phyloP scores from a whole-genome alignment of 2,888 invertebrate species.

The Machimus atricapillus region DNA sequence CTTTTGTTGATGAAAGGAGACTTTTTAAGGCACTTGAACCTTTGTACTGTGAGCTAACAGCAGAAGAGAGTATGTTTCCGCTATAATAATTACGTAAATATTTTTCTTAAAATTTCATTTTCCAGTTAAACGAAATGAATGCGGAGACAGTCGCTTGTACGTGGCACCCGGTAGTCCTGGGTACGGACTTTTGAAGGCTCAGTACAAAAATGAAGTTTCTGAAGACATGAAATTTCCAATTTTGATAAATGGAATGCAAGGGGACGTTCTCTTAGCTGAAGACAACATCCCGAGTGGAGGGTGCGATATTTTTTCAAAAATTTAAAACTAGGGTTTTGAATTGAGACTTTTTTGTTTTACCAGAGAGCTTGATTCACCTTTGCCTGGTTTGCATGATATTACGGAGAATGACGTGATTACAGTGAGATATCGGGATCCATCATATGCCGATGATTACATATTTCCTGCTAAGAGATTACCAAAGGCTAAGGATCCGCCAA shows the following conservation, averaged over 20 bases:
- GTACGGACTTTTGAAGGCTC: constrained; percentile 72
- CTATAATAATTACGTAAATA: not conserved
- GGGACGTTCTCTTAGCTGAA: constrained; percentile 76
- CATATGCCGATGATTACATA: constrained; percentile 74
- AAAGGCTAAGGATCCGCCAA: constrained; percentile 74
- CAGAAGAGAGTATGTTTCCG: constrained; percentile 76
- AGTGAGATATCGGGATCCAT: constrained; percentile 80
- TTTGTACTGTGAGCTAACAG: constrained; percentile 80
- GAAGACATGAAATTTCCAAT: constrained; percentile 67
- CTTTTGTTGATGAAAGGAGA: constrained; percentile 95
- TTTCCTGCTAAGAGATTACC: constrained; percentile 78
- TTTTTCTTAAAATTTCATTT: constrained; percentile 5
- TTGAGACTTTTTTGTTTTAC: constrained; percentile 37
- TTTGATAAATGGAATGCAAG: constrained; percentile 82
- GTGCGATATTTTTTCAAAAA: constrained; percentile 59
- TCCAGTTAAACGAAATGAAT: constrained; percentile 78
- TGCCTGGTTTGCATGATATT: constrained; percentile 71
- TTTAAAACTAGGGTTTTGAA: not conserved
- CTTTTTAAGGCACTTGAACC: constrained; percentile 83
- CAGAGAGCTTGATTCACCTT: constrained; percentile 74
- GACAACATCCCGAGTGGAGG: constrained; percentile 74
- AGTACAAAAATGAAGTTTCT: constrained; percentile 69
- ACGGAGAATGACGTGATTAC: constrained; percentile 69
- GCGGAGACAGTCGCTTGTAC: constrained; percentile 91
- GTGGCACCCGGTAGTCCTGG: constrained; percentile 75